Percentiles rank a stretch among this genome's conserved stretches.
Evolutionary conservation across 2,797 vertebrate genomes (phyloP).

Genomic region (Alca torda): DNA sequence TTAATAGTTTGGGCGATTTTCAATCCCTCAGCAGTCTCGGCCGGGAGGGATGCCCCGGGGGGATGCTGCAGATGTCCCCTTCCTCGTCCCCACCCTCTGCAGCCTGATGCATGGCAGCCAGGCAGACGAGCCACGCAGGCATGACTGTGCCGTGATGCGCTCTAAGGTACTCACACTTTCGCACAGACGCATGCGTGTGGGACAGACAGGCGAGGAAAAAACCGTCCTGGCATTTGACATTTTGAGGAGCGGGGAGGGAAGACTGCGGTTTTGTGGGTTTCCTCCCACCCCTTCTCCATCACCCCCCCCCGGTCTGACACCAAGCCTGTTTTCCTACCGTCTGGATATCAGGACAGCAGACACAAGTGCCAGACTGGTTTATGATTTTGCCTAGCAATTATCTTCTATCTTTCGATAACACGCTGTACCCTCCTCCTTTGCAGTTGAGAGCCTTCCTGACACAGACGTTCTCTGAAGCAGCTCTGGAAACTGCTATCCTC

Average conservation of each 20-base stretch:
- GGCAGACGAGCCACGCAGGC: not conserved
- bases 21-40: not conserved
- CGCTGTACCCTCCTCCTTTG: not conserved
- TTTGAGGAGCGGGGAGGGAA: not conserved
- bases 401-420: not conserved
- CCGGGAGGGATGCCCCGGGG: rapidly evolving
- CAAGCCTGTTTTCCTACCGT: not conserved
- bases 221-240: not conserved
- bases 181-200: not conserved
- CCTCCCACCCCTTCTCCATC: not conserved
- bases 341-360: not conserved
- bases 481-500: not conserved
- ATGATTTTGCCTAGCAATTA: constrained; percentile 24
- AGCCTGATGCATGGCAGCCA: not conserved
- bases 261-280: not conserved
- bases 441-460: not conserved
- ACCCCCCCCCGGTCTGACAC: not conserved
- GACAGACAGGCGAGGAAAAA: not conserved
- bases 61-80: not conserved
- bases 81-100: not conserved
- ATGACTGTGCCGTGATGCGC: not conserved
- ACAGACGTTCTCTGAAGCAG: not conserved
- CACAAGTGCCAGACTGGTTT: not conserved
- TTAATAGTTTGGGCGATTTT: not conserved
- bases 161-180: not conserved